Evolutionary conservation across 2,113 vertebrate genomes (phyloP), one percentile per base, ranked within the genome.

Genomic region (Macquaria ambigua): DNA sequence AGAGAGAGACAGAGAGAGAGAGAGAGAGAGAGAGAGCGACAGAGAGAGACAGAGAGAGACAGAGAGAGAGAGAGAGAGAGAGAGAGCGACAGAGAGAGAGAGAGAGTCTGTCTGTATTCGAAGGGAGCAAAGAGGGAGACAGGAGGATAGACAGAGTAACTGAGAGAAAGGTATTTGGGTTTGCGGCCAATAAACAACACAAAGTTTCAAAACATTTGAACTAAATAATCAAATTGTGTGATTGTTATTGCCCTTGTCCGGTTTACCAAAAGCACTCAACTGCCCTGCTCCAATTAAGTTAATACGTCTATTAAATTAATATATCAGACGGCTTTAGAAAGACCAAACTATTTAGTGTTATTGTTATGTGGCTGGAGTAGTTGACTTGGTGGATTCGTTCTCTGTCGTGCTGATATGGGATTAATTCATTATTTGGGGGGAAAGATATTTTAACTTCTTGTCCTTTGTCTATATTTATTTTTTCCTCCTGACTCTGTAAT

Each of bases 11-110:
- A n/a, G n/a, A n/a, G 23, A 28, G 23, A 48, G n/a, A 61, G 34
- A 39, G n/a, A 48, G 15, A 50, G 23, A 21, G 25, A 20, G 8
- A 15, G 7, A 79, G n/a, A n/a, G n/a, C 67, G 67, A 21, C 28
- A 78, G 62, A 80, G 66, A 25, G 31, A 34, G 50, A 77, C 3
- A 67, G 58, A 71, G 31, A 64, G 52, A 48, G 11, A 61, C 4
- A 28, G 34, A 2, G 12, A 8, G 20, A 53, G 8, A 74, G n/a
- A 48, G 14, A 73, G n/a, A 18, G n/a, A n/a, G n/a, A n/a, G 23
- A 28, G 23, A 48, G n/a, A 61, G 34, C 31, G n/a, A 48, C 15
- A 50, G 23, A 21, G 25, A 20, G 8, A 15, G 7, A 79, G 21
- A 20, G 12, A 53, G 31, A 34, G 25, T 39, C 12, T 64, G 6